Percentiles rank a stretch among this genome's conserved stretches.
phyloP scores from a whole-genome alignment of 2,888 invertebrate species.

The Lordiphosa andalusiaca region DNA sequence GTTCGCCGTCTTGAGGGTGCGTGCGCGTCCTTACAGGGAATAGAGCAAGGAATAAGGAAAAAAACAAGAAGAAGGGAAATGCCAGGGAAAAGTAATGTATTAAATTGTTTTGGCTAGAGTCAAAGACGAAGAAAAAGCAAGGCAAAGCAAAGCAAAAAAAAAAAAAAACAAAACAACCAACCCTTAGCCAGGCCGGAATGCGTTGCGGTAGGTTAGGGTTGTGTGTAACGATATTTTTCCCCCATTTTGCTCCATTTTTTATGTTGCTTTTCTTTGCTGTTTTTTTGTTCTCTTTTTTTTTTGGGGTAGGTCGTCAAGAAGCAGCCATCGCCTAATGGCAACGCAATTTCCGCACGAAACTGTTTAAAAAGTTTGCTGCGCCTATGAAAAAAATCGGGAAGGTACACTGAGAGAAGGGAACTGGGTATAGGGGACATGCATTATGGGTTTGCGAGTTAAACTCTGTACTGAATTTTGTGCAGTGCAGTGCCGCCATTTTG shows the following conservation, averaged over 20 bases:
- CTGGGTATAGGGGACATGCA: too few relatives aligned
- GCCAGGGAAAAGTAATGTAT: slow-evolving; percentile 43
- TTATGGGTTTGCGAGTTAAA: too few relatives aligned
- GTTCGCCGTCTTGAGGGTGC: slow-evolving; percentile 21
- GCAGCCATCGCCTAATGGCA: slow-evolving; percentile 56
- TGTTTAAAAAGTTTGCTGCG: slow-evolving; percentile 34
- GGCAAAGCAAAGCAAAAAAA: slow-evolving; percentile 2
- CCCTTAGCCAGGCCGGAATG: slow-evolving; percentile 68
- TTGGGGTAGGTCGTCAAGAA: slow-evolving; percentile 60
- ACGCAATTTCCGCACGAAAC: slow-evolving; percentile 62
- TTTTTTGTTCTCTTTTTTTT: slow-evolving; percentile 14
- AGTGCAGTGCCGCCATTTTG: slow-evolving; percentile 58
- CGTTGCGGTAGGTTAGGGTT: slow-evolving; percentile 77
- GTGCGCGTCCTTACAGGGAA: slow-evolving; percentile 12
- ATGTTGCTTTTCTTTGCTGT: slow-evolving; percentile 11
- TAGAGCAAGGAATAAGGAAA: slow-evolving; percentile 1
- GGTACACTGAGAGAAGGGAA: slow-evolving; percentile 16
- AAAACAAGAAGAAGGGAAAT: slow-evolving; percentile 37
- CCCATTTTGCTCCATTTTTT: slow-evolving; percentile 18
- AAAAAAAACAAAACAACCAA: slow-evolving; percentile 47
- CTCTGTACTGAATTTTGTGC: slow-evolving; percentile 17
- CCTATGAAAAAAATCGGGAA: slow-evolving; percentile 22
- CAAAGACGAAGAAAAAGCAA: slow-evolving; percentile 17
- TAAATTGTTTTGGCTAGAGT: slow-evolving; percentile 42
- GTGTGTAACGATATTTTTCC: slow-evolving; percentile 14